These are phyloP conservation scores for Limanda limanda DNA, from an alignment of 2,113 vertebrate species.

Conservation along the genomic window DNA sequence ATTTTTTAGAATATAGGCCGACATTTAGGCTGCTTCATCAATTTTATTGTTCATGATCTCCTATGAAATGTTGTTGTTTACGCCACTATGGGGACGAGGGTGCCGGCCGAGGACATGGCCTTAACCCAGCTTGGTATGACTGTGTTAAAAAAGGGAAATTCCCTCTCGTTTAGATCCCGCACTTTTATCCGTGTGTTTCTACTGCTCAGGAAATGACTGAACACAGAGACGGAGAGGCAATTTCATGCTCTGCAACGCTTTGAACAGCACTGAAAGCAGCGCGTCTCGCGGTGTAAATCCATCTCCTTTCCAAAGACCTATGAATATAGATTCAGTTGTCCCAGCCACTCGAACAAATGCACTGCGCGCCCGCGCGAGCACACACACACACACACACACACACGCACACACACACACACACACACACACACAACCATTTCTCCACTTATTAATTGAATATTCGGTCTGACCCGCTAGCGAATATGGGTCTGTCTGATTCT, in stretches of 20 bases:
- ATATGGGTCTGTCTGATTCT: conserved; percentile 19
- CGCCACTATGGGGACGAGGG: not conserved
- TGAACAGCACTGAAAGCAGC: conserved; percentile 59
- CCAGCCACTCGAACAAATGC: conserved; percentile 62
- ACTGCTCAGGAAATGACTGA: conserved; percentile 41
- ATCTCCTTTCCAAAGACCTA: conserved; percentile 13
- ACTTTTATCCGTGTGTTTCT: not conserved
- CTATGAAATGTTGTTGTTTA: too few relatives aligned
- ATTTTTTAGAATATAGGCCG: too few relatives aligned
- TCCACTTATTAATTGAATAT: conserved; percentile 37
- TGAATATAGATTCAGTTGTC: conserved; percentile 65
- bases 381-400: not conserved
- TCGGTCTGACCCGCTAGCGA: not conserved
- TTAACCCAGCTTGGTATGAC: not conserved
- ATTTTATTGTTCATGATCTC: too few relatives aligned
- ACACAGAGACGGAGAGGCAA: conserved; percentile 49
- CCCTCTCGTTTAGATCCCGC: not conserved
- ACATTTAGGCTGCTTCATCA: too few relatives aligned
- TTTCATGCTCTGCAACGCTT: conserved; percentile 71
- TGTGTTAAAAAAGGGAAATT: not conserved
- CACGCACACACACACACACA: too few relatives aligned
- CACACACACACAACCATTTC: conserved; percentile 3
- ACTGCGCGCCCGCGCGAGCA: not conserved
- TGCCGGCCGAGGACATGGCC: not conserved
- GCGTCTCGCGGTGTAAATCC: conserved; percentile 43